phyloP scores from a whole-genome alignment of 2,113 vertebrate genomes.

The Scomber colias region DNA sequence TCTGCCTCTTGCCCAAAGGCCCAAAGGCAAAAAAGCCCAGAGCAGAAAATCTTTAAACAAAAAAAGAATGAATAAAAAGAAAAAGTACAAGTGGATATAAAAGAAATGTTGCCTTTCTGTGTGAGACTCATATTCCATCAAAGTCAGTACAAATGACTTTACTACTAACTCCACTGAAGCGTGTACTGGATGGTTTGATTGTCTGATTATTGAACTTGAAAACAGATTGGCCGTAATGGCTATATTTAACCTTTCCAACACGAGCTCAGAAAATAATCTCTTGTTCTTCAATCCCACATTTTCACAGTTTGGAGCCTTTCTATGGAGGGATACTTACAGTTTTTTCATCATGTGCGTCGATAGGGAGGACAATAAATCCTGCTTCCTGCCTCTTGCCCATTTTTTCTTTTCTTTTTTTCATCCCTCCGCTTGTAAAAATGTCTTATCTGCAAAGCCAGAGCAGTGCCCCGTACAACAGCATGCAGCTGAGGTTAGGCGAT shows the following conservation, averaged over 20 bases:
- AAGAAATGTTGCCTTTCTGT: not conserved
- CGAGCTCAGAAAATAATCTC: not conserved
- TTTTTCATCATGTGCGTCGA: not conserved
- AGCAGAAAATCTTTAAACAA: no score
- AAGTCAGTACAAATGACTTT: not conserved
- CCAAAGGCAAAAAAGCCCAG: no score
- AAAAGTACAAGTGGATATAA: no score
- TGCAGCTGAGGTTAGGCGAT: conserved; percentile 12
- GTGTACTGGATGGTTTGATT: not conserved
- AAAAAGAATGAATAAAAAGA: no score
- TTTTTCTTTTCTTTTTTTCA: not conserved
- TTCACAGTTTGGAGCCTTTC: conserved; percentile 6
- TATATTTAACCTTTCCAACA: conserved; percentile 16
- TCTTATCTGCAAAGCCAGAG: conserved; percentile 21
- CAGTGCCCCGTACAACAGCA: not conserved
- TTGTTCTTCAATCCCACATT: not conserved
- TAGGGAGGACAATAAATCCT: conserved; percentile 3
- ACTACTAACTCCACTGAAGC: not conserved
- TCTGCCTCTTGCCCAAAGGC: no score
- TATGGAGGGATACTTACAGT: not conserved
- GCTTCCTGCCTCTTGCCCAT: not conserved
- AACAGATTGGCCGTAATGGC: not conserved
- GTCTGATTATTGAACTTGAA: conserved; percentile 6
- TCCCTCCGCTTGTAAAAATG: conserved; percentile 11
- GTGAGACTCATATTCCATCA: not conserved